Evolutionary conservation across 2,797 vertebrate species (phyloP).

Genomic region (Rhincodon typus): DNA sequence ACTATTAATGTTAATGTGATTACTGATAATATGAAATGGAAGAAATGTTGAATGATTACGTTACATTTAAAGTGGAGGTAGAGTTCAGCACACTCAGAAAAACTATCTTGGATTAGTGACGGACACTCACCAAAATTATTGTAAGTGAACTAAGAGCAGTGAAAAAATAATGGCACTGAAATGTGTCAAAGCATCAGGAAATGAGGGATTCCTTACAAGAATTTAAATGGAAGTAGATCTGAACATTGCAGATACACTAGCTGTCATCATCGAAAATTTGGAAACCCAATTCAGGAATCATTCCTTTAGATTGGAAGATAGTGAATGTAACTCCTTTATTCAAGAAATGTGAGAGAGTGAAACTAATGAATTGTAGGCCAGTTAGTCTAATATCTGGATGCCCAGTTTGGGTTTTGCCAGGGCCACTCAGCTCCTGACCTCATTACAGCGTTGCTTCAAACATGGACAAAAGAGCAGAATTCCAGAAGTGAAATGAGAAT

Average conservation of each 20-base stretch:
- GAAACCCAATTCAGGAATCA: neutral
- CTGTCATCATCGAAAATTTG: neutral
- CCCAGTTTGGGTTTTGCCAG: too few relatives aligned
- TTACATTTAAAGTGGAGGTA: neutral
- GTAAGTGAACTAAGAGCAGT: neutral
- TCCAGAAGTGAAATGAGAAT: too few relatives aligned
- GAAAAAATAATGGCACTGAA: neutral
- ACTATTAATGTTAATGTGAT: too few relatives aligned
- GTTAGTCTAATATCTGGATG: neutral
- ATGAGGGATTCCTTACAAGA: neutral
- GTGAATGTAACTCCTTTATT: neutral
- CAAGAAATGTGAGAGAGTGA: too few relatives aligned
- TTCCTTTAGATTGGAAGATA: neutral
- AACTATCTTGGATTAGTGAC: neutral
- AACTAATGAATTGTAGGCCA: neutral
- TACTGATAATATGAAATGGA: too few relatives aligned
- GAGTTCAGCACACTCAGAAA: neutral
- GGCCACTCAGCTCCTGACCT: too few relatives aligned
- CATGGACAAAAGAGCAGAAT: too few relatives aligned
- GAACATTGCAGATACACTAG: neutral
- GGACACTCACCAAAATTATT: neutral
- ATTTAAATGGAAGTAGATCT: neutral
- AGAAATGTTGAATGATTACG: neutral
- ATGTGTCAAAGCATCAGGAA: neutral
- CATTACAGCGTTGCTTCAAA: too few relatives aligned